Evolutionary conservation across 2,113 vertebrate genomes (phyloP).

Genomic region (Lophotis ruficrista): DNA sequence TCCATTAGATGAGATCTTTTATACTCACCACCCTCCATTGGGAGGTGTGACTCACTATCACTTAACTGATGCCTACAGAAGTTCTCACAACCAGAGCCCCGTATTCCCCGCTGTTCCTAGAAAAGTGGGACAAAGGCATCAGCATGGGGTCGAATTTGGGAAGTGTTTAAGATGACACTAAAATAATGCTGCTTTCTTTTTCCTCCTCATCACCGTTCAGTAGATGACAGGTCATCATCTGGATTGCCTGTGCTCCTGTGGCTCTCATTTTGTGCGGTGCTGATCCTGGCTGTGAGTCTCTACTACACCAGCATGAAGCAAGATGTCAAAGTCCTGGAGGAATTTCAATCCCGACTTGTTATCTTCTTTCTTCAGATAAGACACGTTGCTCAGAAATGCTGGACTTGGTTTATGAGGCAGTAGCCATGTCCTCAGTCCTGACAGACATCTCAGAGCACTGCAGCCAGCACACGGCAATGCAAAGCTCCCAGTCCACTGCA

Average conservation of each 20-base stretch:
- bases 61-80: neutral
- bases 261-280: constrained; percentile 80
- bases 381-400: constrained; percentile 82
- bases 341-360: constrained; percentile 81
- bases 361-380: constrained; percentile 82
- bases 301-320: constrained; percentile 79
- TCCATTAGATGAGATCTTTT: constrained; percentile 50
- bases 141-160: neutral
- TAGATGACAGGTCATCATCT: constrained; percentile 76
- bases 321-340: constrained; percentile 79
- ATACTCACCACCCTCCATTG: neutral
- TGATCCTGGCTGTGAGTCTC: constrained; percentile 81
- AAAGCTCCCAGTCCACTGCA: neutral
- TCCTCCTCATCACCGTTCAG: neutral
- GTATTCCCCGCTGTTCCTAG: neutral
- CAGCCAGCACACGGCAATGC: rapidly evolving
- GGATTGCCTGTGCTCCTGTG: constrained; percentile 76
- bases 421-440: constrained; percentile 43
- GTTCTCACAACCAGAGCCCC: neutral
- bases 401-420: constrained; percentile 84
- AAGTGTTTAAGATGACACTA: constrained; percentile 6
- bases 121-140: constrained; percentile 32
- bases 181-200: constrained; percentile 13
- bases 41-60: constrained; percentile 11
- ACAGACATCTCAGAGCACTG: neutral